Percentiles rank a stretch among this genome's conserved stretches.
Conservation (phyloP, 64 coral and sea anemone species). For the Orbicella faveolata region DNA sequence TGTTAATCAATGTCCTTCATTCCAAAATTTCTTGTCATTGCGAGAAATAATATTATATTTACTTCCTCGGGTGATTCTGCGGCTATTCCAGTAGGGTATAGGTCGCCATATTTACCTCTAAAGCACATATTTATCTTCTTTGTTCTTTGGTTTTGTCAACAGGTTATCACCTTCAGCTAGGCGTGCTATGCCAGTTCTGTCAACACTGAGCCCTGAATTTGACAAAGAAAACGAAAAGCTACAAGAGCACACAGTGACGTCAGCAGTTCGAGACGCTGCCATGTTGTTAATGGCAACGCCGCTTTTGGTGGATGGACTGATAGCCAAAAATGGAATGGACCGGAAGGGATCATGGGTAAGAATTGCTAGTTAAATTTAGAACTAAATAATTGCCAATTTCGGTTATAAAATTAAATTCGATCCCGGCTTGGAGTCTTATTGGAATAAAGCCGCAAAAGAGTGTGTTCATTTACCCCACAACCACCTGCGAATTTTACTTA, state of each 20-base stretch:
- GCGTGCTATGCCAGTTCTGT: slow-evolving; percentile 45
- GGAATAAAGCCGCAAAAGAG: too few relatives aligned
- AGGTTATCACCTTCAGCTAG: slow-evolving; percentile 54
- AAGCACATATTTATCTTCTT: background rate
- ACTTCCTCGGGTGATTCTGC: too few relatives aligned
- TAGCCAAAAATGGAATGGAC: background rate
- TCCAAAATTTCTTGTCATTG: too few relatives aligned
- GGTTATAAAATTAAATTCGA: too few relatives aligned
- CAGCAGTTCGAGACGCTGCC: slow-evolving; percentile 51
- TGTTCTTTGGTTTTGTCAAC: background rate
- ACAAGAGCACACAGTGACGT: slow-evolving; percentile 6
- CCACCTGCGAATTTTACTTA: too few relatives aligned
- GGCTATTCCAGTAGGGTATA: too few relatives aligned
- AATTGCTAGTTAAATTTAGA: background rate
- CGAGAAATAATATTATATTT: too few relatives aligned
- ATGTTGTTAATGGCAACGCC: slow-evolving; percentile 55
- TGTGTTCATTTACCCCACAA: too few relatives aligned
- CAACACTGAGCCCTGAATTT: slow-evolving; percentile 41
- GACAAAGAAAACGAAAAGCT: slow-evolving; percentile 41
- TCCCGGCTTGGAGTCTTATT: too few relatives aligned
- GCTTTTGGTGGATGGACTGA: slow-evolving; percentile 38
- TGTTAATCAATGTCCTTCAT: too few relatives aligned
- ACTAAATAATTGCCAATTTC: too few relatives aligned
- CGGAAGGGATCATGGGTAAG: slow-evolving; percentile 32
- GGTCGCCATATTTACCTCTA: too few relatives aligned